A percentile compares a stretch with the other conserved stretches of the same genome.
Evolutionary conservation across 2,888 invertebrate species (phyloP).

Genomic region (Drosophila greeni): DNA sequence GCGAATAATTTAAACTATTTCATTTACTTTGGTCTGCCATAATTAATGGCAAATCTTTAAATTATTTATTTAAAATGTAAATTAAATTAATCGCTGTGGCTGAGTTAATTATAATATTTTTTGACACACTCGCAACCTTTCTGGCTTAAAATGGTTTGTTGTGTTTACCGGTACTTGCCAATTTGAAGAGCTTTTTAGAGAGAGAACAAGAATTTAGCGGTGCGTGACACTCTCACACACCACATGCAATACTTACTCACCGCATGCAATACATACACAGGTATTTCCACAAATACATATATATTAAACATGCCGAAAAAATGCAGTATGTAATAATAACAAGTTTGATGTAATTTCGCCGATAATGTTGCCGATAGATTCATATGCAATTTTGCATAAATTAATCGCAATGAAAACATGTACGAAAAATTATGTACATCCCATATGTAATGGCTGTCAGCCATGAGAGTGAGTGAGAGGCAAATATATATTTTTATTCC

Average conservation of each 20-base stretch:
- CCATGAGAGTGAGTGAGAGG: slow-evolving; percentile 8
- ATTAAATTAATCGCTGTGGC: neutral
- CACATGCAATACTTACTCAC: neutral
- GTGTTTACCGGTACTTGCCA: neutral
- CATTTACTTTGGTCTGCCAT: too few relatives aligned
- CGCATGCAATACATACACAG: neutral
- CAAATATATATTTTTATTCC: neutral
- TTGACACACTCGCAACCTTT: neutral
- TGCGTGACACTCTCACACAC: slow-evolving; percentile 6
- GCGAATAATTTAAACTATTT: neutral
- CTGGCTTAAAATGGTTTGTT: neutral
- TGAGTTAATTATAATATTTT: neutral
- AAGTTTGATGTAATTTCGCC: neutral
- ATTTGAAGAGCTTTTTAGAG: slow-evolving; percentile 2
- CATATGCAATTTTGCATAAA: neutral
- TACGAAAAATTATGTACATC: neutral
- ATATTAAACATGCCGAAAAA: slow-evolving; percentile 2
- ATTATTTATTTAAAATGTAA: neutral
- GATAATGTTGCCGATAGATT: neutral
- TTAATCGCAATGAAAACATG: neutral
- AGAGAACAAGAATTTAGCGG: slow-evolving; percentile 4
- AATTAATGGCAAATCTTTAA: too few relatives aligned
- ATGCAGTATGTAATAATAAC: slow-evolving; percentile 3
- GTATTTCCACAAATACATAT: slow-evolving; percentile 2
- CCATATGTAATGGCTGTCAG: neutral